These are phyloP conservation scores for Cosmia pyralina DNA, from an alignment of 2,888 invertebrate species.

Conservation along the genomic window DNA sequence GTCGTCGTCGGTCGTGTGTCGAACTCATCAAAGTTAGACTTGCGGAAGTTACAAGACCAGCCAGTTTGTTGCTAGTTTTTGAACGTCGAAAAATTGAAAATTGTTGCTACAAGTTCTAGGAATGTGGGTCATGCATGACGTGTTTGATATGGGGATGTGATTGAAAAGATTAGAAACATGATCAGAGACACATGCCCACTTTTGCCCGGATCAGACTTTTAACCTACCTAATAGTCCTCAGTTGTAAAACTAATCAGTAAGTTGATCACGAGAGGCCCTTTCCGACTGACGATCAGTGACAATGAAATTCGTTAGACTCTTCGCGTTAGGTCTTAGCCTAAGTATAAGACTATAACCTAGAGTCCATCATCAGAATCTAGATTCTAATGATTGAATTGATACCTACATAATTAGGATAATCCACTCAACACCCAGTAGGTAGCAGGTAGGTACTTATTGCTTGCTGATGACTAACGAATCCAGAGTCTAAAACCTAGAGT, in stretches of 20 bases:
- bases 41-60: constrained; percentile 65
- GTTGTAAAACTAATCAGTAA: background rate
- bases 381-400: too few relatives aligned
- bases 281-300: background rate
- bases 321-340: too few relatives aligned
- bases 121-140: constrained; percentile 34
- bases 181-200: background rate
- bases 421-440: too few relatives aligned
- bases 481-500: too few relatives aligned
- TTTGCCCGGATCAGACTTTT: background rate
- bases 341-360: too few relatives aligned
- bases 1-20: constrained; percentile 70
- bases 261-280: too few relatives aligned
- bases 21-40: constrained; percentile 84
- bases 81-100: constrained; percentile 76
- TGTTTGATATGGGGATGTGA: constrained; percentile 17
- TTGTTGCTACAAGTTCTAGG: constrained; percentile 62
- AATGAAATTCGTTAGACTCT: background rate
- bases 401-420: too few relatives aligned
- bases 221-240: background rate
- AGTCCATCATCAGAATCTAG: too few relatives aligned
- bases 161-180: constrained; percentile 3
- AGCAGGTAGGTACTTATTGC: too few relatives aligned
- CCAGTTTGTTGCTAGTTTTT: constrained; percentile 70
- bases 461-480: too few relatives aligned